These are phyloP conservation scores for Apantesis nais DNA, from an alignment of 2,888 invertebrate species.

Conservation along the genomic window DNA sequence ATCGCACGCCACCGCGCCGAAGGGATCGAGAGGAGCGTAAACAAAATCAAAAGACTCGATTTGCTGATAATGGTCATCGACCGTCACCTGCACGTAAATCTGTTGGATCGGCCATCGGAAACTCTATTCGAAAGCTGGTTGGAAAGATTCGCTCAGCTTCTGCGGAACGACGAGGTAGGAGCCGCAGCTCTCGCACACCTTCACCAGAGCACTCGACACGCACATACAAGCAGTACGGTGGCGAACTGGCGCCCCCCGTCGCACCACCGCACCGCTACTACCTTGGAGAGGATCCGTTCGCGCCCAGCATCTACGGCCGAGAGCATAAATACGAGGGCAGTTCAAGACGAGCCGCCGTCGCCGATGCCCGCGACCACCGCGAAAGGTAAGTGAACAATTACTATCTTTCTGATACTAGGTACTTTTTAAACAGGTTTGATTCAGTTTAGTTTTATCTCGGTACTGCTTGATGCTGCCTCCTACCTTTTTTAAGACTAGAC, in stretches of 20 bases:
- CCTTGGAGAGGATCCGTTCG: conserved; percentile 94
- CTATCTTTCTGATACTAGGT: conserved; percentile 27
- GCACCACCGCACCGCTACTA: conserved; percentile 91
- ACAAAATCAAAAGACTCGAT: conserved; percentile 90
- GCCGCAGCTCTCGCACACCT: conserved; percentile 85
- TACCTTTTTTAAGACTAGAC: background rate
- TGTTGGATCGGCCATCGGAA: conserved; percentile 89
- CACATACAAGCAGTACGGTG: conserved; percentile 82
- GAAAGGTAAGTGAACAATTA: conserved; percentile 74
- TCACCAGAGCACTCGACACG: conserved; percentile 86
- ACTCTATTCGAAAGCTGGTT: conserved; percentile 92
- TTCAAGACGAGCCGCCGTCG: conserved; percentile 78
- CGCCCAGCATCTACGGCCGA: conserved; percentile 92
- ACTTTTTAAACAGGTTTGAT: background rate
- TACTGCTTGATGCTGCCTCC: background rate
- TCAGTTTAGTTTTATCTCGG: background rate
- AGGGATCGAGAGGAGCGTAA: conserved; percentile 84
- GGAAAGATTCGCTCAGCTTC: conserved; percentile 92
- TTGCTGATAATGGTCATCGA: conserved; percentile 81
- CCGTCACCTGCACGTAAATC: conserved; percentile 79
- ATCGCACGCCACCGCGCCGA: conserved; percentile 76
- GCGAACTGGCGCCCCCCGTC: conserved; percentile 78
- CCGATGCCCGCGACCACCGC: conserved; percentile 76
- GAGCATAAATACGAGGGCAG: conserved; percentile 93
- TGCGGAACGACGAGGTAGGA: conserved; percentile 88